Conservation (phyloP, 1,140 invertebrate species). For the Temnothorax longispinosus region DNA sequence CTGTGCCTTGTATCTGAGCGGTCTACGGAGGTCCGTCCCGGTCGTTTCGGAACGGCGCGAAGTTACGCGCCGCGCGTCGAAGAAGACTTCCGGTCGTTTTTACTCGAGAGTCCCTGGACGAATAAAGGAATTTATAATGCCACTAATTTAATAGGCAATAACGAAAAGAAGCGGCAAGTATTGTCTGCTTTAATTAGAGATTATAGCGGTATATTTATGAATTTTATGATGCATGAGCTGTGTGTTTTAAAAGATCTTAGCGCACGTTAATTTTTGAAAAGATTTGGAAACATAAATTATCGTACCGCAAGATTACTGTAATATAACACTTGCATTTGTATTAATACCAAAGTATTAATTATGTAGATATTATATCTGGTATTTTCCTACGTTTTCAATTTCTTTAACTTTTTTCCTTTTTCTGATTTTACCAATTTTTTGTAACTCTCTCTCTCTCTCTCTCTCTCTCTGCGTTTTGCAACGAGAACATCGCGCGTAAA, state of each 20-base stretch:
- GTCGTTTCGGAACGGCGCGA: constrained; percentile 4
- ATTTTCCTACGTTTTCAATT: not conserved
- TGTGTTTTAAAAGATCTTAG: not conserved
- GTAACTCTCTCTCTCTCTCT: too few relatives aligned
- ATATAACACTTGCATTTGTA: not conserved
- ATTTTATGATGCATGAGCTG: not conserved
- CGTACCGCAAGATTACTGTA: not conserved
- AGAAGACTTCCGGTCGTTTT: constrained; percentile 1
- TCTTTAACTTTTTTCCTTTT: not conserved
- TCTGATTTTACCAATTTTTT: not conserved
- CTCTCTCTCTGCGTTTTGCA: not conserved
- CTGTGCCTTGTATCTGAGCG: not conserved
- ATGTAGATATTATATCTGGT: not conserved
- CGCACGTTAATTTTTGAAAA: not conserved
- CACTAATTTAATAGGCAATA: constrained; percentile 20
- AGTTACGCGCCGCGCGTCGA: not conserved
- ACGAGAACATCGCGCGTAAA: constrained; percentile 2
- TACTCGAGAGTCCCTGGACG: not conserved
- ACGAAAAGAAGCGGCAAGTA: not conserved
- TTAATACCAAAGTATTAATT: too few relatives aligned
- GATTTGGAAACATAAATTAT: not conserved
- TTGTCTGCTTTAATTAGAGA: not conserved
- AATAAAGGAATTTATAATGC: not conserved
- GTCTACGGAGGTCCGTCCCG: not conserved
- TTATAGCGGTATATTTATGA: not conserved